phyloP scores from a whole-genome alignment of 2,113 vertebrate species.

The Oreochromis niloticus region DNA sequence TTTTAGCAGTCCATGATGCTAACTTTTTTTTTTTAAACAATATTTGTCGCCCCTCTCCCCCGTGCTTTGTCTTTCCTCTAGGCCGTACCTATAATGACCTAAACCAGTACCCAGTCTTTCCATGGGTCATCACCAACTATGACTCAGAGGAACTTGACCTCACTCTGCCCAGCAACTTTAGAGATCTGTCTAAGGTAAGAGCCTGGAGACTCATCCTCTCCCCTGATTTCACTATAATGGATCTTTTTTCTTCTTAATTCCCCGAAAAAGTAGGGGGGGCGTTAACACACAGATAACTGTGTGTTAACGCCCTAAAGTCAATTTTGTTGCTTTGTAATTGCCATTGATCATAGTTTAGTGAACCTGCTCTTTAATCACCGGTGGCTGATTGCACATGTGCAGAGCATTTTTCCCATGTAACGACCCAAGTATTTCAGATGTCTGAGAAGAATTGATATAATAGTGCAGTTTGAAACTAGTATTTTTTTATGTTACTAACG shows the following conservation, averaged over 20 bases:
- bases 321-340: constrained; percentile 40
- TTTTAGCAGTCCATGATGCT: neutral
- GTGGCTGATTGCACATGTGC: constrained; percentile 15
- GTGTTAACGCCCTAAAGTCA: neutral
- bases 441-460: neutral
- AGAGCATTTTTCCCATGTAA: neutral
- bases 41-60: neutral
- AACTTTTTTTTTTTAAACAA: neutral
- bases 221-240: neutral
- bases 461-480: neutral
- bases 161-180: constrained; percentile 96
- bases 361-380: constrained; percentile 36
- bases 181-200: constrained; percentile 96
- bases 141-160: constrained; percentile 93
- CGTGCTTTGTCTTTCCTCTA: constrained; percentile 32
- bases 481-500: neutral
- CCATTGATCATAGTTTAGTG: constrained; percentile 57
- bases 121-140: constrained; percentile 98
- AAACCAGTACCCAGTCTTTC: constrained; percentile 98
- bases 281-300: neutral
- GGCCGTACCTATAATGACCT: constrained; percentile 94
- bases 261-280: neutral
- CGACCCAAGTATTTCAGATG: neutral
- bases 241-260: neutral
- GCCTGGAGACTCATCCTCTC: neutral